Evolutionary conservation across 2,888 invertebrate genomes (phyloP), one percentile per base, ranked within the genome.

Genomic region (Microdon myrmicae): DNA sequence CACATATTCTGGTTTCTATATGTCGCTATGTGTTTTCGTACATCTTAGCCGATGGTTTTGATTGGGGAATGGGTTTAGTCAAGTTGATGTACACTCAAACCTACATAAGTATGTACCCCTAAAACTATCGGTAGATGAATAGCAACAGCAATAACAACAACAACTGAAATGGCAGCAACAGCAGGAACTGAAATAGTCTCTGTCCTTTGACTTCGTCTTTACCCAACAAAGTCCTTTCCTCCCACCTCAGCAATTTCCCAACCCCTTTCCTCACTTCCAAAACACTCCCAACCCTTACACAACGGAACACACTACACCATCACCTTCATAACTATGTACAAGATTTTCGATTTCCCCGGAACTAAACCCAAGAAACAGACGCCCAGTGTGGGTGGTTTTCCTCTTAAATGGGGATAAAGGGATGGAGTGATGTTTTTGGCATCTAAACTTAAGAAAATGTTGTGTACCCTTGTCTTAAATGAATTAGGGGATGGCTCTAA

Each of bases 391-490:
- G 56, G 45, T 55, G 49, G 26, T 10, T 35, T 41, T 49, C 20
- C 31, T 49, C 38, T 26, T n/a, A n/a, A n/a, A 34, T 20, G 19
- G 38, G 39, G 35, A 19, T 37, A n/a, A 39, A 25, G 23, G 37
- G 41, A 45, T 58, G 58, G 64, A 51, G 53, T 53, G 58, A 53
- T 64, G 64, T 64, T 64, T 64, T 47, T 64, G 64, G 64, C 64
- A 64, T 64, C 64, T 64, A 64, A 64, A 64, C 64, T 64, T 64
- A 64, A 64, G 64, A 64, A 64, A 64, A 64, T 64, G 64, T 58
- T 64, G 64, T 64, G 64, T 64, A 53, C 64, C 64, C 64, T 58
- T 64, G 64, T 64, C 64, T 64, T 64, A 64, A 64, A 64, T 64
- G 58, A 64, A 64, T 64, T 64, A 64, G 64, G 51, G 64, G 64